These are phyloP conservation scores for Tachina lurida DNA, from an alignment of 2,888 invertebrate species.

Conservation along the genomic window DNA sequence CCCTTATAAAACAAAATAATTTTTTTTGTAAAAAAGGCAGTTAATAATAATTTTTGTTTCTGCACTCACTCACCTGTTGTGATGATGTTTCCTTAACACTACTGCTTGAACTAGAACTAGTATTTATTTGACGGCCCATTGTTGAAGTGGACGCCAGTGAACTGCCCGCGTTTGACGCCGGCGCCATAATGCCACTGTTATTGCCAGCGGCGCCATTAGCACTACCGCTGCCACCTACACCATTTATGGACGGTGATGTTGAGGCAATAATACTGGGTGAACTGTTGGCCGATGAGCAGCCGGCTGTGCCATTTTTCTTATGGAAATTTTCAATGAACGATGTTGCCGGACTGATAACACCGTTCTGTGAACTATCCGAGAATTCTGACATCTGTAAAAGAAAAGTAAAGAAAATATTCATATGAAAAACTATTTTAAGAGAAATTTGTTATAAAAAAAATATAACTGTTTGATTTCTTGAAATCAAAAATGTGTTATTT, in stretches of 20 bases:
- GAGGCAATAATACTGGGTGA: conserved; percentile 65
- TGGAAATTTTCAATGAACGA: conserved; percentile 89
- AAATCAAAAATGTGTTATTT: no score
- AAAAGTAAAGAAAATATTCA: not conserved
- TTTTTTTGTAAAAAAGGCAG: not conserved
- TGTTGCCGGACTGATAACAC: conserved; percentile 84
- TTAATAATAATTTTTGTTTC: conserved; percentile 13
- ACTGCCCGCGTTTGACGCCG: conserved; percentile 48
- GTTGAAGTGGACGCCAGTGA: conserved; percentile 69
- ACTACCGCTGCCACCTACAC: conserved; percentile 74
- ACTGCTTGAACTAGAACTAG: conserved; percentile 82
- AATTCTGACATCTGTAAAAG: conserved; percentile 82
- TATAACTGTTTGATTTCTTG: no score
- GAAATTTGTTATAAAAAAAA: not conserved
- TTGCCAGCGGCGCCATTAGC: conserved; percentile 76
- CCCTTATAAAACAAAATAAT: no score
- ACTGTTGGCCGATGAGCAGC: conserved; percentile 59
- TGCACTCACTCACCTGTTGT: conserved; percentile 80
- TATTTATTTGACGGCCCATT: conserved; percentile 76
- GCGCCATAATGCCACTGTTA: conserved; percentile 52
- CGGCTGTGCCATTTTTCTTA: conserved; percentile 85
- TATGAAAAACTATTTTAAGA: not conserved
- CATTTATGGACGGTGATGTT: conserved; percentile 72
- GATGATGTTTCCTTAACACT: conserved; percentile 83
- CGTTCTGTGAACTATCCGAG: conserved; percentile 82